Percentiles rank a stretch among this genome's conserved stretches.
Conservation (phyloP, 2,888 invertebrate species). For the Cenopis cana region DNA sequence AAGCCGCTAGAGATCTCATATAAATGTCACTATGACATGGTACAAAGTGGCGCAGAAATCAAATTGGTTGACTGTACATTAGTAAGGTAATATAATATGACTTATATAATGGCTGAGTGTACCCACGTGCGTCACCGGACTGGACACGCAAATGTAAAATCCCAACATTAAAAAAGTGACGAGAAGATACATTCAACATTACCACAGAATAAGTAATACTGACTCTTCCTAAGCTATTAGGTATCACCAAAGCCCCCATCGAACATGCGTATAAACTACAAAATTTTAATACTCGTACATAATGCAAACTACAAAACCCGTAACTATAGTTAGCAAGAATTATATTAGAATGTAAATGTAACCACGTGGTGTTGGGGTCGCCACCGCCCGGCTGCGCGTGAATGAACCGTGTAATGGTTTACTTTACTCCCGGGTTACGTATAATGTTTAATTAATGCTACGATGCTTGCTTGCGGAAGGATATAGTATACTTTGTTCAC, state of each 20-base stretch:
- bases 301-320: neutral
- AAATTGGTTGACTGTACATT: too few relatives aligned
- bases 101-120: too few relatives aligned
- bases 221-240: too few relatives aligned
- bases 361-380: constrained; percentile 45
- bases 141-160: neutral
- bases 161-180: neutral
- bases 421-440: constrained; percentile 24
- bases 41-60: too few relatives aligned
- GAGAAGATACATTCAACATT: neutral
- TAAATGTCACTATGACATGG: too few relatives aligned
- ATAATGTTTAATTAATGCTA: constrained; percentile 10
- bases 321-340: constrained; percentile 15
- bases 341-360: constrained; percentile 28
- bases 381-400: constrained; percentile 51
- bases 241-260: neutral
- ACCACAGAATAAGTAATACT: too few relatives aligned
- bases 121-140: too few relatives aligned
- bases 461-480: neutral
- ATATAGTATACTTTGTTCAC: neutral
- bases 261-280: neutral
- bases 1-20: too few relatives aligned
- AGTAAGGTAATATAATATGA: too few relatives aligned
- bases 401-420: constrained; percentile 55
- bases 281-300: neutral